phyloP scores from a whole-genome alignment of 2,797 vertebrate species.

The Pterois miles region DNA sequence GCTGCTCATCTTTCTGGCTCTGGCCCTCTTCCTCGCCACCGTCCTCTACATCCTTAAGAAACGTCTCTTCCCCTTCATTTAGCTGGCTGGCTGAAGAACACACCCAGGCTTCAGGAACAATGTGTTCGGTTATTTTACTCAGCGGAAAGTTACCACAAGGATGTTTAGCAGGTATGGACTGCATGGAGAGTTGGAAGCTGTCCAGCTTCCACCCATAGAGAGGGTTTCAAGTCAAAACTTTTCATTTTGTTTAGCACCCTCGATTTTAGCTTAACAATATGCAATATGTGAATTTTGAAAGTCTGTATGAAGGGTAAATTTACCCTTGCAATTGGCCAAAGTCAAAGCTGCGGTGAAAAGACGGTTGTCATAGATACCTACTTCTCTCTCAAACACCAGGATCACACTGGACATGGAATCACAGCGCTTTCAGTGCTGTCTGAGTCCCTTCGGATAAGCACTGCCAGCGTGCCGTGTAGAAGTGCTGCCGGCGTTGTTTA shows the following conservation, averaged over 20 bases:
- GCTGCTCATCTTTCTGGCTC: constrained; percentile 93
- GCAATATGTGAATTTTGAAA: constrained; percentile 1
- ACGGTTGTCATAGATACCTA: not conserved
- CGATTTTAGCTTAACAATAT: not conserved
- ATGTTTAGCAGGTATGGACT: not conserved
- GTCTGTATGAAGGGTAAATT: not conserved
- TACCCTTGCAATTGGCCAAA: not conserved
- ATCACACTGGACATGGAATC: too few species aligned
- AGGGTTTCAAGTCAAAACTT: not conserved
- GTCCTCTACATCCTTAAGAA: constrained; percentile 97
- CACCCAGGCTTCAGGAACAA: not conserved
- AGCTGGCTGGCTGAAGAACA: constrained; percentile 6
- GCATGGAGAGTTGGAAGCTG: not conserved
- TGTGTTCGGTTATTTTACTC: not conserved
- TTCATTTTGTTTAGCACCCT: not conserved
- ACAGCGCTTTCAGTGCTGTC: too few species aligned
- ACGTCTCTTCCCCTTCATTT: constrained; percentile 88
- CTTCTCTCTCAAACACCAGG: too few species aligned
- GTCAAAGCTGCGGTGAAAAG: accelerated
- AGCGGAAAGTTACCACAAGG: not conserved
- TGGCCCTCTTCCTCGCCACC: constrained; percentile 93
- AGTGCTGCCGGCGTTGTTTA: too few species aligned
- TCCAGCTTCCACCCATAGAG: not conserved
- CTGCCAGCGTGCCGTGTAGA: too few species aligned
- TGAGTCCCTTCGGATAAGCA: too few species aligned